A percentile compares a stretch with the other conserved stretches of the same genome.
phyloP scores from a whole-genome alignment of 64 coral and sea anemone genomes.

The Astreopora myriophthalma region DNA sequence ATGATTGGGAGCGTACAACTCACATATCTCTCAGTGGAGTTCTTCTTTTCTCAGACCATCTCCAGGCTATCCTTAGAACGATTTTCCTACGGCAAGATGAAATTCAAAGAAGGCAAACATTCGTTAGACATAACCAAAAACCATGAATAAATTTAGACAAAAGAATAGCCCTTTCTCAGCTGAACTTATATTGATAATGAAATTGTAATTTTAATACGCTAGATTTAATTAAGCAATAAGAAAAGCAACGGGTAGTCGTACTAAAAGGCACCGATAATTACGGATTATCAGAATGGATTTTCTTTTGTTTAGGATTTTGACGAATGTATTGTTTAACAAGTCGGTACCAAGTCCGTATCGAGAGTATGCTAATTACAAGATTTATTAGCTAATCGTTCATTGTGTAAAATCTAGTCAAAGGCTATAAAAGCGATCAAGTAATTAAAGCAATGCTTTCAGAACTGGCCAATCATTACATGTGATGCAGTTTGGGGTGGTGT shows the following conservation, averaged over 20 bases:
- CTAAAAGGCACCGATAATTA: not conserved
- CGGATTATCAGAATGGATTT: not conserved
- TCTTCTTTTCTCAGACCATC: no score
- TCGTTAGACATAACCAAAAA: not conserved
- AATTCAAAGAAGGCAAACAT: no score
- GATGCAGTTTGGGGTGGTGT: no score
- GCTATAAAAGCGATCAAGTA: not conserved
- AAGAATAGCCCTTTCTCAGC: not conserved
- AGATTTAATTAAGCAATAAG: not conserved
- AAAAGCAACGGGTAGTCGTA: not conserved
- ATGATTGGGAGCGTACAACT: no score
- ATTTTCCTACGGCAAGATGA: no score
- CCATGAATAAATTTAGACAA: not conserved
- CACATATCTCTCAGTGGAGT: no score
- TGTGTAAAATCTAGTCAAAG: not conserved
- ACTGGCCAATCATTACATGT: no score
- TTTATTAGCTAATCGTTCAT: slow-evolving; percentile 3
- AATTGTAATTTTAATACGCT: no score
- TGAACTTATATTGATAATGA: no score
- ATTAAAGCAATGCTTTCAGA: not conserved
- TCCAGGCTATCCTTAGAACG: no score
- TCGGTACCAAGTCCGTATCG: not conserved
- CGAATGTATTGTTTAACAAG: not conserved
- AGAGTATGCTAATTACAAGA: slow-evolving; percentile 18
- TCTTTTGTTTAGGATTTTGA: not conserved